Percentiles rank a stretch among this genome's conserved stretches.
These are phyloP conservation scores for Cancer borealis DNA, from an alignment of 2,888 invertebrate genomes.

Conservation along the genomic window DNA sequence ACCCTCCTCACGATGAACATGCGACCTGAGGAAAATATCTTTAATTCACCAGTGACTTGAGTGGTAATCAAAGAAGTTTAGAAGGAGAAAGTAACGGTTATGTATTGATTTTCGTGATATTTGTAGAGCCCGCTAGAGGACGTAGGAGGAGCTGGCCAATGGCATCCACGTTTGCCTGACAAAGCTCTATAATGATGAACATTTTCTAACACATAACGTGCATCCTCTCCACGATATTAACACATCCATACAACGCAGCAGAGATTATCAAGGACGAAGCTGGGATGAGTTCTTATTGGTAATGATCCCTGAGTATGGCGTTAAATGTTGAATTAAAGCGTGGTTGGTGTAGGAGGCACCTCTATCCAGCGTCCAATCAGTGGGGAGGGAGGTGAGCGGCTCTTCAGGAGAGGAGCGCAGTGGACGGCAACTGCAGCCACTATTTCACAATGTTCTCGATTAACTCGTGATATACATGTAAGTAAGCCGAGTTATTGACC, in stretches of 20 bases:
- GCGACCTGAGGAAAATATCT: not conserved
- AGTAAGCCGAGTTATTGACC: constrained; percentile 51
- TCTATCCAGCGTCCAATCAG: constrained; percentile 52
- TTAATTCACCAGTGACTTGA: constrained; percentile 21
- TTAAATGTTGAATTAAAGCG: constrained; percentile 26
- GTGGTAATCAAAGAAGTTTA: constrained; percentile 46
- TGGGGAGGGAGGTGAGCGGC: constrained; percentile 21
- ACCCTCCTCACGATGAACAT: not conserved
- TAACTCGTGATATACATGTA: constrained; percentile 70
- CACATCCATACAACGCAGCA: not conserved
- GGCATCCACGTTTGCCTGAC: constrained; percentile 53
- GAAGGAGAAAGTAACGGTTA: constrained; percentile 68
- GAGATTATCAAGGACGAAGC: not conserved
- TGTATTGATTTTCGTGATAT: constrained; percentile 70
- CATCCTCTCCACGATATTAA: not conserved
- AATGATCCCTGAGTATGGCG: not conserved
- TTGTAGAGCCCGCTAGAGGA: constrained; percentile 71
- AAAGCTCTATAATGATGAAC: constrained; percentile 47
- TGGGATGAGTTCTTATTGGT: not conserved
- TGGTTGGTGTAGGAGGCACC: constrained; percentile 48
- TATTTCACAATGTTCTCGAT: constrained; percentile 62
- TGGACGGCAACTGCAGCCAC: constrained; percentile 56
- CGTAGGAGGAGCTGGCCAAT: constrained; percentile 63
- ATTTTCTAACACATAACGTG: constrained; percentile 3
- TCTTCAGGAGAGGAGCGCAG: constrained; percentile 57